Evolutionary conservation across 2,797 vertebrate genomes (phyloP), one percentile per base, ranked within the genome.

Genomic region (Esox lucius): DNA sequence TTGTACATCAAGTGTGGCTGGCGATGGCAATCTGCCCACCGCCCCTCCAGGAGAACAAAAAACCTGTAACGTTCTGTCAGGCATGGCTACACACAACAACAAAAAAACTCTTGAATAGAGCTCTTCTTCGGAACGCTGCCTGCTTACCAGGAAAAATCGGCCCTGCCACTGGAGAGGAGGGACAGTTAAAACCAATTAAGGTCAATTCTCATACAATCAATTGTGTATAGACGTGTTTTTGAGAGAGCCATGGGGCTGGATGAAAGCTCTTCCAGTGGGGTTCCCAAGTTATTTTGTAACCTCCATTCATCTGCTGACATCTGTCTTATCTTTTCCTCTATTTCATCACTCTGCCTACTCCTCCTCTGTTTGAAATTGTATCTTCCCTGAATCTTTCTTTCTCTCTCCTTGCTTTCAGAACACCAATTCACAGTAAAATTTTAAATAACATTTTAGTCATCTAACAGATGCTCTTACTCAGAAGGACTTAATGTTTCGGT

Each of bases 121-220:
- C 61, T 64, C 61, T 62, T 19, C 13, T 49, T 49, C 35, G 35
- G 67, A 49, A 61, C 51, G 74, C 53, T 59, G 53, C 53, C 53
- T 59, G 53, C 78, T 86, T 76, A 61, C 7, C 33, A 62, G 28
- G 42, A 42, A 19, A 71, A 72, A 65, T 19, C 48, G 1, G 26
- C 59, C 28, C 62, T 71, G 56, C 66, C 4, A n/a, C 80, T 78
- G 65, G 71, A 73, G 75, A 69, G 39, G 59, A 80, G 68, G 22
- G 64, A 73, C 68, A 61, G 69, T 74, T 61, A 78, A 31, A 81
- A 61, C 61, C 79, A 78, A 81, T 83, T 87, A 83, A 56, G 69
- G 84, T 81, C 72, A 79, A 68, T 78, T 2, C 13, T 75, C 74
- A 22, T 70, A 71, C 72, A 84, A 82, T 85, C 48, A 82, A 83